These are phyloP conservation scores for Eilema sororculum DNA, from an alignment of 2,888 invertebrate genomes.

Conservation along the genomic window DNA sequence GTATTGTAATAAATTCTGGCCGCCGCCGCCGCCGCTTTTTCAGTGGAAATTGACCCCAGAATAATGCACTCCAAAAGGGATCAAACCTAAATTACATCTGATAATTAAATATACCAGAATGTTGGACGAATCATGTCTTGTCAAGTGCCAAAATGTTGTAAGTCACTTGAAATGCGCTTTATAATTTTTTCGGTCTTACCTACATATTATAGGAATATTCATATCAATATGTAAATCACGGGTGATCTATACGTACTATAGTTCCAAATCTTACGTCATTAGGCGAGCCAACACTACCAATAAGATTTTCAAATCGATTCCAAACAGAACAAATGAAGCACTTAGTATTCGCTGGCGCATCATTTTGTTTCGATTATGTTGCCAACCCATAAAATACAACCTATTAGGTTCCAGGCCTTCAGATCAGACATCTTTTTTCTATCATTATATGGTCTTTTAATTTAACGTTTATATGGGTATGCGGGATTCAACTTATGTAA, in stretches of 20 bases:
- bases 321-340: conserved; percentile 63
- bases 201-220: no score
- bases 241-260: conserved; percentile 20
- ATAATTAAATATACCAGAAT: no score
- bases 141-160: no score
- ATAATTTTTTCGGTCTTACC: neutral
- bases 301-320: conserved; percentile 55
- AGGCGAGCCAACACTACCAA: conserved; percentile 42
- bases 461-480: conserved; percentile 13
- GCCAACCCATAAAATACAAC: conserved; percentile 56
- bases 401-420: conserved; percentile 38
- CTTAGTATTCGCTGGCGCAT: conserved; percentile 69
- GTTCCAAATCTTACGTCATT: conserved; percentile 50
- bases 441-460: neutral
- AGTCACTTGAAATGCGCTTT: no score
- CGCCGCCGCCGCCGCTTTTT: no score
- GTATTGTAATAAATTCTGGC: no score
- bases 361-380: conserved; percentile 58
- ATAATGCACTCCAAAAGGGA: no score
- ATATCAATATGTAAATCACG: conserved; percentile 25
- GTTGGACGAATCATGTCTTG: no score
- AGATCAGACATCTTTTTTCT: conserved; percentile 30
- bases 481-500: neutral
- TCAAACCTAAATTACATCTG: no score
- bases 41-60: no score